phyloP scores from a whole-genome alignment of 2,797 vertebrate species.

The Lepilemur ruficaudatus region DNA sequence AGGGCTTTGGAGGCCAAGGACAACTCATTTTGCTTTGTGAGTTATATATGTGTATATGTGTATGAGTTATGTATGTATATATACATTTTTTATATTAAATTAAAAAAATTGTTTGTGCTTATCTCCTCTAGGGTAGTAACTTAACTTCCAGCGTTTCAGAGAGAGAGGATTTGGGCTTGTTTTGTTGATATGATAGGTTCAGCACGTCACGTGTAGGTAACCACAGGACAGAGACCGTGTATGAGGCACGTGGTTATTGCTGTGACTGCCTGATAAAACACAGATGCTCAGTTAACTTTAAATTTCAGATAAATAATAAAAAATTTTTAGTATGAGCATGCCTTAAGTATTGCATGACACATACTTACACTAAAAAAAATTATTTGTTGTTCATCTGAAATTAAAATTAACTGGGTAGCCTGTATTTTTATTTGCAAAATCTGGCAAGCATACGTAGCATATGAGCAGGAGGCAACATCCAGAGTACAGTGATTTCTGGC shows the following conservation, averaged over 20 bases:
- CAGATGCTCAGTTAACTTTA: background rate
- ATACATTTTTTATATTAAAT: background rate
- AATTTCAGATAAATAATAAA: background rate
- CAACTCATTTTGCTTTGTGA: background rate
- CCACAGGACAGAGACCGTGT: accelerated
- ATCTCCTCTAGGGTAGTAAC: background rate
- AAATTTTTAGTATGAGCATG: background rate
- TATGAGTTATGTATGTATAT: no score
- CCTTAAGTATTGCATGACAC: background rate
- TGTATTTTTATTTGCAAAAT: background rate
- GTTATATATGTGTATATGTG: no score
- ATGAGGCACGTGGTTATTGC: background rate
- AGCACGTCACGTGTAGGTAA: no score
- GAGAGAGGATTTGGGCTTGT: background rate
- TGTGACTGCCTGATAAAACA: background rate
- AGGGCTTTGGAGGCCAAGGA: background rate
- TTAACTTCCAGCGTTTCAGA: background rate
- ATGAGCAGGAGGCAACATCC: background rate
- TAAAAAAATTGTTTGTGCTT: background rate
- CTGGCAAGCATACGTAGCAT: background rate
- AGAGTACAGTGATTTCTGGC: background rate
- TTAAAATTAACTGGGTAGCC: background rate
- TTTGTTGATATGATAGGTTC: background rate
- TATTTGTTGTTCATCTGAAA: background rate
- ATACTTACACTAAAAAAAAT: background rate